A percentile compares a stretch with the other conserved stretches of the same genome.
Conservation (phyloP, 2,888 invertebrate species). For the Apodemia mormo region DNA sequence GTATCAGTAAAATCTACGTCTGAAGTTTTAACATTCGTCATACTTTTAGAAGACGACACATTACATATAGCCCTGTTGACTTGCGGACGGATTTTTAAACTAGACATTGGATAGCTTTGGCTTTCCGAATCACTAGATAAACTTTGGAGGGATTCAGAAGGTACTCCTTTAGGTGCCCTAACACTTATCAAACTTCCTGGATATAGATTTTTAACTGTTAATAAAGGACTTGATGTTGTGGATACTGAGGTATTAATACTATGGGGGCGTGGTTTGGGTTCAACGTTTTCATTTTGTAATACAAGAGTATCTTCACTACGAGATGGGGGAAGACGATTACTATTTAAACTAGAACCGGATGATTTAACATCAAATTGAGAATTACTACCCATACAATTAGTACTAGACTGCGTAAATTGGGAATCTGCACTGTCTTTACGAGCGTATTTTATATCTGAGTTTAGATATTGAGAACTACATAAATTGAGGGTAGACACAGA, state of each 20-base stretch:
- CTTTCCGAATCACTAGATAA: conserved; percentile 85
- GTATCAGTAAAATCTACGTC: conserved; percentile 71
- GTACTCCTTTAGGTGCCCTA: conserved; percentile 77
- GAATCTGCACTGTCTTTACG: conserved; percentile 83
- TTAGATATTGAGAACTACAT: conserved; percentile 78
- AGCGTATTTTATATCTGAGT: conserved; percentile 68
- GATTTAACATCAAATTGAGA: conserved; percentile 73
- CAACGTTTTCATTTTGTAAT: conserved; percentile 62
- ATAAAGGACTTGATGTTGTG: conserved; percentile 86
- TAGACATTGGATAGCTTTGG: conserved; percentile 75
- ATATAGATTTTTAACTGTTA: conserved; percentile 82
- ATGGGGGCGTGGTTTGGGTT: conserved; percentile 79
- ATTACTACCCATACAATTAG: conserved; percentile 66
- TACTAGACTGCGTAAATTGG: conserved; percentile 79
- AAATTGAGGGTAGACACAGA: conserved; percentile 77
- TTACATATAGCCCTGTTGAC: conserved; percentile 54
- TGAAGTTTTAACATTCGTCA: conserved; percentile 83
- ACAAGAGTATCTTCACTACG: conserved; percentile 90
- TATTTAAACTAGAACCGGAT: conserved; percentile 64
- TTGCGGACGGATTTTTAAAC: conserved; percentile 79
- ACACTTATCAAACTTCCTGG: conserved; percentile 85
- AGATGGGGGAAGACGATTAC: conserved; percentile 85
- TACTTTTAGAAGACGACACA: conserved; percentile 82
- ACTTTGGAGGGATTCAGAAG: conserved; percentile 85
- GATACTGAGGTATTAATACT: conserved; percentile 83